Evolutionary conservation across 1,140 invertebrate genomes (phyloP).

Genomic region (Cephus cinctus): DNA sequence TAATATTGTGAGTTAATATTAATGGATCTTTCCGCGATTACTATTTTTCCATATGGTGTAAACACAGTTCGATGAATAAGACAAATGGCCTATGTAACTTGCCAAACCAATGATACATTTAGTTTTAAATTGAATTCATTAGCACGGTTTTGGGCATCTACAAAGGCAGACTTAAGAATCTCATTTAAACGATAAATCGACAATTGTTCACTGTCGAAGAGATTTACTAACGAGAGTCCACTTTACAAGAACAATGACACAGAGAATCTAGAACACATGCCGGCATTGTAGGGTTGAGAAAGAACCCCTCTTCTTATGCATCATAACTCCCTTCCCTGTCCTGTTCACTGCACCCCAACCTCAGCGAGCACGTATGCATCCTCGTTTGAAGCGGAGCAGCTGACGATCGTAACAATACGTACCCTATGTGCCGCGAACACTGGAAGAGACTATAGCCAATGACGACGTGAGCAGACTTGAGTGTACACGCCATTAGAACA

Average conservation of each 20-base stretch:
- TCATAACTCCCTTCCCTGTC: background rate
- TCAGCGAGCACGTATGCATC: background rate
- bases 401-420: constrained; percentile 34
- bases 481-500: too few species aligned
- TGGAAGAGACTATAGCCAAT: constrained; percentile 12
- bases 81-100: too few species aligned
- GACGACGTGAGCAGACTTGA: too few species aligned
- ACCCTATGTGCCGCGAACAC: constrained; percentile 17
- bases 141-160: too few species aligned
- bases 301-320: background rate
- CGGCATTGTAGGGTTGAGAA: background rate
- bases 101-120: too few species aligned
- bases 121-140: too few species aligned
- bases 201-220: background rate
- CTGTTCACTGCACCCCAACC: background rate
- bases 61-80: too few species aligned
- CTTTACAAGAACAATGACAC: constrained; percentile 16
- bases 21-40: too few species aligned
- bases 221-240: background rate
- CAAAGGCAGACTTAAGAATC: background rate
- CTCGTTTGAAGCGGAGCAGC: constrained; percentile 25
- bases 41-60: too few species aligned
- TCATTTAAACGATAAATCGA: background rate
- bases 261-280: constrained; percentile 7
- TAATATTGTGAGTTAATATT: too few species aligned